Evolutionary conservation across 1,140 invertebrate genomes (phyloP), one percentile per base, ranked within the genome.

Genomic region (Drosophila simulans): DNA sequence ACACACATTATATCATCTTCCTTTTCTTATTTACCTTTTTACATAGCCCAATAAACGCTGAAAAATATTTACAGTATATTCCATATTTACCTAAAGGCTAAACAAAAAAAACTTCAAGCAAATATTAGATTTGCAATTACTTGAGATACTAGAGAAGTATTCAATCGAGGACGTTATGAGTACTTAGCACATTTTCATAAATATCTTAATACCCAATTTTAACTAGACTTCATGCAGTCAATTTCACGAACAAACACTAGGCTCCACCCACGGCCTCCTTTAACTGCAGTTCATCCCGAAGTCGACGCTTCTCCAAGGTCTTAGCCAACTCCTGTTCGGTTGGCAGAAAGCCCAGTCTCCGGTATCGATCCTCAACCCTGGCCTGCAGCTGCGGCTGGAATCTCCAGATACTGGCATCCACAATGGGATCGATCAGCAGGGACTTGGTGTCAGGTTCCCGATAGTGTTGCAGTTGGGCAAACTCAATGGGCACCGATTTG

Each of bases 381-480:
- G 66, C 17, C 35, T 86, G 76, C 34, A 90, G 13, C 31, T 49
- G 48, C 20, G 88, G 88, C 55, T 86, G 81, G n/a, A 56, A 90
- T 0, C 86, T 79, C 86, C 86, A 90, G 42, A 90, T 90, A 51
- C 31, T 90, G 34, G 72, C 73, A 52, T 90, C 86, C 1, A 82
- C 46, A 4, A 90, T 51, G 10, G 81, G 81, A 71, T 90, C 53
- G 4, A 90, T 31, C 7, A 90, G 66, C 27, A 58, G 57, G 1
- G 79, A 64, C 20, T 90, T 77, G 4, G 69, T 72, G 22, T 86
- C 82, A 27, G 86, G 86, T 11, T 90, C 86, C 0, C 86, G 58
- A 48, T 90, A 90, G 15, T 90, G 86, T 17, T 90, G 86, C 66
- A 90, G 45, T 31, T 90, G 86, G 4, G 79, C 86, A 13, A 56